phyloP scores from a whole-genome alignment of 2,113 vertebrate genomes.

The Potamarius usumacintae region DNA sequence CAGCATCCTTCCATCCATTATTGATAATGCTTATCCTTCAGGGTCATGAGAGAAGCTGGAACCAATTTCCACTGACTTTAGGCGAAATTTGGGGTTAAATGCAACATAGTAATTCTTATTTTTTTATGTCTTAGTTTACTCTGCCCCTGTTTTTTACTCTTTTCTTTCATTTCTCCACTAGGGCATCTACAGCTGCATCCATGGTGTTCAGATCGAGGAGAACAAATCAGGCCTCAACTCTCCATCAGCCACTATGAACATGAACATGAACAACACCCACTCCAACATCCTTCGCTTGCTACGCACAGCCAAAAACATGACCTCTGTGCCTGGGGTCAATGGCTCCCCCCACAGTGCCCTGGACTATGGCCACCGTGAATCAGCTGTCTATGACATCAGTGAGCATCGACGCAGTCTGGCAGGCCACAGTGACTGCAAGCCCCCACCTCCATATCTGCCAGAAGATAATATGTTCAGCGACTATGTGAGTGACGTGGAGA shows the following conservation, averaged over 20 bases:
- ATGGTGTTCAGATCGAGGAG: constrained; percentile 95
- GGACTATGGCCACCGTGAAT: constrained; percentile 87
- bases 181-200: constrained; percentile 99
- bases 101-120: neutral
- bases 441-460: constrained; percentile 88
- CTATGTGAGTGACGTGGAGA: constrained; percentile 97
- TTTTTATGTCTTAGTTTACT: constrained; percentile 29
- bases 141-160: constrained; percentile 50
- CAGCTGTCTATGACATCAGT: constrained; percentile 90
- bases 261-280: constrained; percentile 99
- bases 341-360: constrained; percentile 95
- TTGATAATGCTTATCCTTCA: no score
- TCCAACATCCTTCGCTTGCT: constrained; percentile 97
- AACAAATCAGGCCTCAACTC: constrained; percentile 92
- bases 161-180: constrained; percentile 64
- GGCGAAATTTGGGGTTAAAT: neutral
- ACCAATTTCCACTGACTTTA: no score
- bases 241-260: constrained; percentile 95
- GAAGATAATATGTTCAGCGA: constrained; percentile 98
- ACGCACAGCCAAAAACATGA: constrained; percentile 98
- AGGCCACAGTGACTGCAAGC: constrained; percentile 74
- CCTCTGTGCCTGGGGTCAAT: constrained; percentile 93
- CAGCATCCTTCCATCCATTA: neutral
- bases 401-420: constrained; percentile 95
- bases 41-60: no score